Base-by-base conservation (phyloP, 2,888 invertebrate genomes). In the Tetramorium bicarinatum region DNA sequence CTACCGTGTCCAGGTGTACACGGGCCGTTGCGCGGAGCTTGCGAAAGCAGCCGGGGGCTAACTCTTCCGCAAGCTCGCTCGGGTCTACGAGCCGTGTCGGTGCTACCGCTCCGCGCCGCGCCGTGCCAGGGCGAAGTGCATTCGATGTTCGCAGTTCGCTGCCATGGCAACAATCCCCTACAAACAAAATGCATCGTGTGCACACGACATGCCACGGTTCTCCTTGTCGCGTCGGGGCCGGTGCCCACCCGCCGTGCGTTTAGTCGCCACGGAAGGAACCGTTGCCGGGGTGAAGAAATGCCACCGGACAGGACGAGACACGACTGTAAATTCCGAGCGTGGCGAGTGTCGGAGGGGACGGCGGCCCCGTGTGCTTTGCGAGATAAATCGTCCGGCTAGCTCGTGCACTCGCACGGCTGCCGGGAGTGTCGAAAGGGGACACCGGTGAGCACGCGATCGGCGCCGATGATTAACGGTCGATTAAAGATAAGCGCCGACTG, bases 111-210 rank as follows among this genome's bases (percentile, higher is more conserved):
- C 49, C 62, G 64, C 75, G 77, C 38, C 41, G 54, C 25, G 49
- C 59, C 80, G 69, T 66, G 47, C 75, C 74, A 41, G 81, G 87
- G 85, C 87, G 85, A 88, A 91, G 85, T 89, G 88, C 87, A 91
- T 88, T 89, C 90, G 90, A 91, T 91, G 91, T 82, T 85, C 86
- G 87, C 85, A 85, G 85, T 84, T 79, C 76, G 90, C 85, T 90
- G 83, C 90, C 91, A 92, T 92, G 91, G 91, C 87, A 87, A 92
- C 92, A 82, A 86, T 88, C 89, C 89, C 91, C 89, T 88, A 88
- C 90, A 91, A 92, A 92, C 91, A 91, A 92, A 91, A 92, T 91
- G 89, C 90, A 75, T 84, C 83, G 77, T 71, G 67, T 71, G 83
- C 85, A 71, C 85, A 66, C 44, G 67, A 75, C 56, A 41, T 75